A percentile compares a stretch with the other conserved stretches of the same genome.
phyloP scores from a whole-genome alignment of 2,797 vertebrate genomes.

The Ficedula albicollis region DNA sequence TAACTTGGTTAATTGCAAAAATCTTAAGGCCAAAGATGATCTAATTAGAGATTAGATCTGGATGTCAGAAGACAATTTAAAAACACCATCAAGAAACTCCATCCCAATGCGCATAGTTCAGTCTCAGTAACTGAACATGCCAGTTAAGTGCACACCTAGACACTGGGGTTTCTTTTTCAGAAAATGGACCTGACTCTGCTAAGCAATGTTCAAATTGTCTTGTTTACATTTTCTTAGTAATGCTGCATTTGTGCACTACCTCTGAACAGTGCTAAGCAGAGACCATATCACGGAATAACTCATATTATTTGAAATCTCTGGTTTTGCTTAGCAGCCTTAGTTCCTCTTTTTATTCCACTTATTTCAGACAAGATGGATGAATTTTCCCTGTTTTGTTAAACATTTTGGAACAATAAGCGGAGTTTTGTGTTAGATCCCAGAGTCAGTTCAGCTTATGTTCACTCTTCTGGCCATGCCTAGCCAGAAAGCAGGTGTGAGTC shows the following conservation, averaged over 20 bases:
- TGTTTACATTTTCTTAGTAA: constrained; percentile 51
- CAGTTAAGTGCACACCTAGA: neutral
- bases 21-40: constrained; percentile 6
- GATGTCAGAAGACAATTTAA: neutral
- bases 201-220: constrained; percentile 28
- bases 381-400: neutral
- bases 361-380: neutral
- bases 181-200: neutral
- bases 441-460: neutral
- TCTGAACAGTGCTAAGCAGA: constrained; percentile 58
- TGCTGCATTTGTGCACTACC: constrained; percentile 43
- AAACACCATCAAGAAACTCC: neutral
- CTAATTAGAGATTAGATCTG: neutral
- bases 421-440: neutral
- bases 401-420: neutral
- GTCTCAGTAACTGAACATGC: neutral
- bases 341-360: neutral
- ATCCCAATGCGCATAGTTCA: rapidly evolving
- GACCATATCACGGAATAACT: neutral
- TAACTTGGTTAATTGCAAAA: neutral
- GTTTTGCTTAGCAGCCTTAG: neutral
- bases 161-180: neutral
- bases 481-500: neutral
- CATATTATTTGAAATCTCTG: neutral
- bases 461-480: neutral